phyloP scores from a whole-genome alignment of 2,888 invertebrate genomes.

The Graphium colonna region DNA sequence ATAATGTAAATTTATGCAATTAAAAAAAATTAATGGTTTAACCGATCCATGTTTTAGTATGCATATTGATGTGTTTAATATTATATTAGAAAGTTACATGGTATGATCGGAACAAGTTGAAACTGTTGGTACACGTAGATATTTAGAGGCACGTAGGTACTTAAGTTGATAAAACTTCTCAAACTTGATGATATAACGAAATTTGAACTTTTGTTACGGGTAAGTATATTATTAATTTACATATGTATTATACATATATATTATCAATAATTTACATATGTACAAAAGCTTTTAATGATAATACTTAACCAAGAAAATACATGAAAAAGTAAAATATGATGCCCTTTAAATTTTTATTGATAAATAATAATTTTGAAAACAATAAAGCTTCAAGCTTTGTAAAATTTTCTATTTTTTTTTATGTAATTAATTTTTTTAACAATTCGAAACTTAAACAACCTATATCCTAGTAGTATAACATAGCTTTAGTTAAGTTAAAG shows the following conservation, averaged over 20 bases:
- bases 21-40: slow-evolving; percentile 19
- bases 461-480: neutral
- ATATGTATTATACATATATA: no score
- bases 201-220: slow-evolving; percentile 27
- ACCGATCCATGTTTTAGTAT: slow-evolving; percentile 21
- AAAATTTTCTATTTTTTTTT: no score
- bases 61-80: slow-evolving; percentile 35
- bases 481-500: slow-evolving; percentile 7
- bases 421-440: no score
- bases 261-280: no score
- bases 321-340: neutral
- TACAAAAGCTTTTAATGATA: no score
- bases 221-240: no score
- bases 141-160: slow-evolving; percentile 57
- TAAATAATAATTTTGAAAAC: no score
- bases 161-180: slow-evolving; percentile 68
- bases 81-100: slow-evolving; percentile 74
- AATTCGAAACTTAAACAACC: neutral
- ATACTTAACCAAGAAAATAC: neutral
- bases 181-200: slow-evolving; percentile 58
- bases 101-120: slow-evolving; percentile 70
- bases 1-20: slow-evolving; percentile 19
- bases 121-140: slow-evolving; percentile 52
- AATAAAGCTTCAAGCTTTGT: no score
- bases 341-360: no score